Percentiles rank a stretch among this genome's conserved stretches.
Evolutionary conservation across 2,888 invertebrate species (phyloP).

Genomic region (Trachelus iudaicus): DNA sequence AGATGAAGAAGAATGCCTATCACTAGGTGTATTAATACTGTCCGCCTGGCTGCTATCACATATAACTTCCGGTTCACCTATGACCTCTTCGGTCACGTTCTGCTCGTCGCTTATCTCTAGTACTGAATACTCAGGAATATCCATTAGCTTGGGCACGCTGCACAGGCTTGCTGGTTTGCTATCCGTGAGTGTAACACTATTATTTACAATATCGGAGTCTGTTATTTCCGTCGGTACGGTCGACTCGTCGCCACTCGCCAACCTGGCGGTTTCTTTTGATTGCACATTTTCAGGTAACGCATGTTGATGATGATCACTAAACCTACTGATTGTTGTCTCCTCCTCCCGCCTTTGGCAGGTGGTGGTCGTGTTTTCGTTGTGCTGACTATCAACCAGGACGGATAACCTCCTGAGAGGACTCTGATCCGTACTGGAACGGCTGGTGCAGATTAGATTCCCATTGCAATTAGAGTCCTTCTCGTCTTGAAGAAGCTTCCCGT

Average conservation of each 20-base stretch:
- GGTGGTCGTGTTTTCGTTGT: constrained; percentile 11
- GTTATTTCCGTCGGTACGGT: constrained; percentile 22
- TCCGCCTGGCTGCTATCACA: constrained; percentile 54
- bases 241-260: constrained; percentile 26
- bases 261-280: constrained; percentile 34
- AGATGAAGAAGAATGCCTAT: constrained; percentile 47
- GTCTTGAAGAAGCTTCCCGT: neutral
- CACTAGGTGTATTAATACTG: constrained; percentile 58
- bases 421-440: constrained; percentile 3
- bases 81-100: constrained; percentile 23
- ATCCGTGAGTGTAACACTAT: neutral
- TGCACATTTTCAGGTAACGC: constrained; percentile 44
- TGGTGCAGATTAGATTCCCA: neutral
- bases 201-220: constrained; percentile 30
- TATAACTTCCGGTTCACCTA: neutral
- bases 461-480: neutral
- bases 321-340: constrained; percentile 24
- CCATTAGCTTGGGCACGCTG: constrained; percentile 41
- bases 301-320: constrained; percentile 35
- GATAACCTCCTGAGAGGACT: neutral
- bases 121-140: constrained; percentile 47
- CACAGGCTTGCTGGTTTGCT: constrained; percentile 25
- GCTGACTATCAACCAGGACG: constrained; percentile 10
- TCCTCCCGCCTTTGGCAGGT: constrained; percentile 1
- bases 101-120: constrained; percentile 33